A percentile compares a stretch with the other conserved stretches of the same genome.
Conservation (phyloP, 2,797 vertebrate species). For the Poeciliopsis gracilis region DNA sequence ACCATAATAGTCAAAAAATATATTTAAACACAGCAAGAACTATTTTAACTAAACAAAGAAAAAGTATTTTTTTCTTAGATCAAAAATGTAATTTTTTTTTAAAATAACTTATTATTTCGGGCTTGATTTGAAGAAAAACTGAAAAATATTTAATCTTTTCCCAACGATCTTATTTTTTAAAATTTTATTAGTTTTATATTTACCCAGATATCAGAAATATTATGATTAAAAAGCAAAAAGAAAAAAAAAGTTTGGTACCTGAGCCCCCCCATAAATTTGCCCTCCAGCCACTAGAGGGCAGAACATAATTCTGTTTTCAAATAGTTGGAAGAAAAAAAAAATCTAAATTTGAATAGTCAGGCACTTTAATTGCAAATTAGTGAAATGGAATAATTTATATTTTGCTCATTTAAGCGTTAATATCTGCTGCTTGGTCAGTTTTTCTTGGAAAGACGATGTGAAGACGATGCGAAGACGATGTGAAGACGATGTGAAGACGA, state of each 20-base stretch:
- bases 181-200: background rate
- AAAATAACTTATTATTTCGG: too few relatives aligned
- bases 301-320: background rate
- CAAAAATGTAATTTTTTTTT: too few relatives aligned
- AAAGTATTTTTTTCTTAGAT: too few relatives aligned
- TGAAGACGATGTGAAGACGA: background rate
- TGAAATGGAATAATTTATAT: background rate
- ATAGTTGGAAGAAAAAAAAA: too few relatives aligned
- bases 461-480: background rate
- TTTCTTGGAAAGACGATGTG: background rate
- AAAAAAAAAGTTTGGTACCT: too few relatives aligned
- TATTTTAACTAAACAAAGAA: too few relatives aligned
- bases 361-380: background rate
- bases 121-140: too few relatives aligned
- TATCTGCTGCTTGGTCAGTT: background rate
- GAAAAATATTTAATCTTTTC: too few relatives aligned
- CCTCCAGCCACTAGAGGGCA: background rate
- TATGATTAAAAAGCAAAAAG: background rate
- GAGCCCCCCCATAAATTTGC: too few relatives aligned
- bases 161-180: too few relatives aligned
- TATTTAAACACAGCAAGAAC: too few relatives aligned
- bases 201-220: background rate
- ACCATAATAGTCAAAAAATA: too few relatives aligned
- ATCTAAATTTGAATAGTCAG: background rate
- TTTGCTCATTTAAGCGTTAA: background rate